A percentile compares a stretch with the other conserved stretches of the same genome.
Conservation (phyloP, 2,113 vertebrate species). For the Cryptoleucopteryx plumbea region DNA sequence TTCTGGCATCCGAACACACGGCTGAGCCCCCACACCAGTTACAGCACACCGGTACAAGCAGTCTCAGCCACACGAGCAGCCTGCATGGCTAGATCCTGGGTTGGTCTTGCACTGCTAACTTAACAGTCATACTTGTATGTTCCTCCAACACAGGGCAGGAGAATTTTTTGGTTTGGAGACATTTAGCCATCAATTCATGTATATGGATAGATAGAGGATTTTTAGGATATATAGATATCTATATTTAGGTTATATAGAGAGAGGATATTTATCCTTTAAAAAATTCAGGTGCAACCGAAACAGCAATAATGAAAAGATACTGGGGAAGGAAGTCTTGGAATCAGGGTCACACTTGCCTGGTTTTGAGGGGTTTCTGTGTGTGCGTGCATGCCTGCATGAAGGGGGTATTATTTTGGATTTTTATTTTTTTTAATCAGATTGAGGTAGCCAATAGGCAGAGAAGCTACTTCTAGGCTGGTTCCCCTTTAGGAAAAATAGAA, state of each 20-base stretch:
- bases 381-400: background rate
- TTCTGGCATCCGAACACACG: background rate
- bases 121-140: accelerated
- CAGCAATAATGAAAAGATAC: background rate
- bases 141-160: background rate
- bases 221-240: background rate
- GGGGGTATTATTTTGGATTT: background rate
- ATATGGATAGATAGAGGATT: background rate
- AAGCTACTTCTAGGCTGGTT: background rate
- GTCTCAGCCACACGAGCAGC: background rate
- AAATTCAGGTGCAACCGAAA: background rate
- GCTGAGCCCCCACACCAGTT: background rate
- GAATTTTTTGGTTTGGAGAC: background rate
- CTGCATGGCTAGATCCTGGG: too few relatives aligned
- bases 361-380: background rate
- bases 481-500: background rate
- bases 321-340: background rate
- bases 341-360: background rate
- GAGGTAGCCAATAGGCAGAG: background rate
- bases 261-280: background rate
- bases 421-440: background rate
- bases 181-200: background rate
- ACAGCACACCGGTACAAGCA: accelerated
- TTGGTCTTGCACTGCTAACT: background rate
- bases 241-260: background rate